Conservation (phyloP, 1,140 invertebrate species). For the Cydia pomonella region DNA sequence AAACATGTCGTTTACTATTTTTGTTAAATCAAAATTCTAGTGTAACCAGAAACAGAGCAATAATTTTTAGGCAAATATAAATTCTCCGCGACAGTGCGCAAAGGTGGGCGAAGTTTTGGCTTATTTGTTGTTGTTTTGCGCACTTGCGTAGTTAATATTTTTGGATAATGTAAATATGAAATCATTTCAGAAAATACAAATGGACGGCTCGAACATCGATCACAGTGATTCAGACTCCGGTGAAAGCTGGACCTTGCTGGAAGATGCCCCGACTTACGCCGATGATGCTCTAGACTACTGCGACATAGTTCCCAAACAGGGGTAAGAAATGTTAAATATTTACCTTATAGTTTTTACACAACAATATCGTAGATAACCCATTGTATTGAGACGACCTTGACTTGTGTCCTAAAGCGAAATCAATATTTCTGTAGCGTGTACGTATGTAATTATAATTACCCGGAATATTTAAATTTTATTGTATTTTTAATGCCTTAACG, state of each 20-base stretch:
- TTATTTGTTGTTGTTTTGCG: constrained; percentile 35
- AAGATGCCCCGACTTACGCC: constrained; percentile 48
- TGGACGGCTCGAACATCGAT: constrained; percentile 62
- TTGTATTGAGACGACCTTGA: constrained; percentile 2
- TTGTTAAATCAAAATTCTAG: constrained; percentile 53
- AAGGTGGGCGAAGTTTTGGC: constrained; percentile 44
- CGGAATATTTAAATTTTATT: background rate
- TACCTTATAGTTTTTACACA: background rate
- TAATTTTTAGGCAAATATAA: constrained; percentile 40
- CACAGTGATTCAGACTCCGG: constrained; percentile 75
- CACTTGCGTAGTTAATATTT: constrained; percentile 26
- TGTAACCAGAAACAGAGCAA: constrained; percentile 44
- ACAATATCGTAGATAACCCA: background rate
- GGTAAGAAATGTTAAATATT: constrained; percentile 34
- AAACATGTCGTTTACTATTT: constrained; percentile 50
- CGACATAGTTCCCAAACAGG: constrained; percentile 37
- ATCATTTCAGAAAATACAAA: constrained; percentile 43
- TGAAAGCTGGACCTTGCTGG: constrained; percentile 72
- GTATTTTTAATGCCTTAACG: background rate
- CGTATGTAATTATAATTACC: background rate
- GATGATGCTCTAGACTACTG: constrained; percentile 52
- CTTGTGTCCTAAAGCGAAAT: background rate
- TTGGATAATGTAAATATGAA: background rate
- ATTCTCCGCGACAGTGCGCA: constrained; percentile 40
- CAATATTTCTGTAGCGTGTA: background rate